Evolutionary conservation across 1,140 invertebrate genomes (phyloP).

Genomic region (Manduca sexta): DNA sequence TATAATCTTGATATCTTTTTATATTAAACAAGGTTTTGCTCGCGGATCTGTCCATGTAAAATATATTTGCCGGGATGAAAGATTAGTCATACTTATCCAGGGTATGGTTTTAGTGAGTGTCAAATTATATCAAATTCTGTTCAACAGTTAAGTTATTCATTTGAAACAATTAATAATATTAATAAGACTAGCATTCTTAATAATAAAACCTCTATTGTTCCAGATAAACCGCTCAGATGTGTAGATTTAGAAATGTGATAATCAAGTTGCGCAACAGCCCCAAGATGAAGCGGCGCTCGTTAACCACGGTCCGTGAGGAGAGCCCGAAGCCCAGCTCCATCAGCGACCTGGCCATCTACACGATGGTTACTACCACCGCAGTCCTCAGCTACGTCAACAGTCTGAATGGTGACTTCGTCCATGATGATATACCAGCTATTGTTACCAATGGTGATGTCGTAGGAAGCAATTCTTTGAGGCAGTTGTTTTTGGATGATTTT

Average conservation of each 20-base stretch:
- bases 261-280: constrained; percentile 32
- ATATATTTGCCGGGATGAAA: too few species aligned
- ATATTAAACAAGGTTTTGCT: too few species aligned
- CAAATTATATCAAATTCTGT: too few species aligned
- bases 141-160: too few species aligned
- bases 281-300: constrained; percentile 61
- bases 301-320: constrained; percentile 61
- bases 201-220: constrained; percentile 25
- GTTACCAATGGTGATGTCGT: constrained; percentile 89
- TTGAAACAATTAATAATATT: too few species aligned
- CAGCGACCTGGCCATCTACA: constrained; percentile 71
- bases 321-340: constrained; percentile 21
- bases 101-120: too few species aligned
- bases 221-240: constrained; percentile 47
- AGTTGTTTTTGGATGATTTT: constrained; percentile 89
- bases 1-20: too few species aligned
- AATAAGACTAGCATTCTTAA: neutral
- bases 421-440: constrained; percentile 93
- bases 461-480: constrained; percentile 76
- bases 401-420: constrained; percentile 89
- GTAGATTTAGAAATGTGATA: constrained; percentile 59
- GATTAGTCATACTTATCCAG: too few species aligned
- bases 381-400: constrained; percentile 85
- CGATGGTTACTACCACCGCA: constrained; percentile 78
- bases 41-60: too few species aligned